Conservation (phyloP, 2,797 vertebrate genomes). For the Clarias pachynema region DNA sequence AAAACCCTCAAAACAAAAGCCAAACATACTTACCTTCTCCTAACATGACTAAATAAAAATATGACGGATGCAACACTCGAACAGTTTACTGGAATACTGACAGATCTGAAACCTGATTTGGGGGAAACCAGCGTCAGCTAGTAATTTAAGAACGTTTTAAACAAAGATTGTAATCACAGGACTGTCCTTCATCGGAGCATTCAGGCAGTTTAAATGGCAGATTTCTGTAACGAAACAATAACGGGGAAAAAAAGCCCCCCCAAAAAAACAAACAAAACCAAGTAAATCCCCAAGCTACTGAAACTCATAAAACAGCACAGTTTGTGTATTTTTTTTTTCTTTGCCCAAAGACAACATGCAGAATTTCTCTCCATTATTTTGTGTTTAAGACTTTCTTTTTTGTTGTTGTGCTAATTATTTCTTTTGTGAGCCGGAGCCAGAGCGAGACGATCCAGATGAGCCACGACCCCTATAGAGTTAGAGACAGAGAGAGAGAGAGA, state of each 20-base stretch:
- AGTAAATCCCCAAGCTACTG: background rate
- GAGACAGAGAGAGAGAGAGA: background rate
- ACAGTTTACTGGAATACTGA: background rate
- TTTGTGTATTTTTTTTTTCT: slow-evolving; percentile 72
- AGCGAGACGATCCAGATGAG: slow-evolving; percentile 95
- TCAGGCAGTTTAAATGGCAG: slow-evolving; percentile 52
- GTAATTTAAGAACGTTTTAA: slow-evolving; percentile 24
- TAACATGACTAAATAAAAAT: slow-evolving; percentile 54
- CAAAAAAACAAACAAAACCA: background rate
- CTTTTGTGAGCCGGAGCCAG: slow-evolving; percentile 98
- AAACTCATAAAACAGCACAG: slow-evolving; percentile 70
- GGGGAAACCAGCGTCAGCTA: slow-evolving; percentile 38
- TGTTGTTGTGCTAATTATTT: slow-evolving; percentile 78
- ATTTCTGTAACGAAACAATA: slow-evolving; percentile 4
- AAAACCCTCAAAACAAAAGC: slow-evolving; percentile 45
- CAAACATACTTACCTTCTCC: slow-evolving; percentile 81
- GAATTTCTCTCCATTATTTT: slow-evolving; percentile 49
- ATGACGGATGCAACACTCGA: background rate
- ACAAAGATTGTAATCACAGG: background rate
- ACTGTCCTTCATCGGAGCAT: background rate
- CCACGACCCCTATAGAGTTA: slow-evolving; percentile 77
- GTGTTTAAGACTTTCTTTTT: slow-evolving; percentile 66
- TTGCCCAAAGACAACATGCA: slow-evolving; percentile 87
- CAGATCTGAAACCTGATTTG: background rate
- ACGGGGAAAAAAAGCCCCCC: slow-evolving; percentile 42